Evolutionary conservation across 35 echinoderm and acorn worm species (phyloP), one percentile per base, ranked within the genome.

Genomic region (Hemicentrotus pulcherrimus): DNA sequence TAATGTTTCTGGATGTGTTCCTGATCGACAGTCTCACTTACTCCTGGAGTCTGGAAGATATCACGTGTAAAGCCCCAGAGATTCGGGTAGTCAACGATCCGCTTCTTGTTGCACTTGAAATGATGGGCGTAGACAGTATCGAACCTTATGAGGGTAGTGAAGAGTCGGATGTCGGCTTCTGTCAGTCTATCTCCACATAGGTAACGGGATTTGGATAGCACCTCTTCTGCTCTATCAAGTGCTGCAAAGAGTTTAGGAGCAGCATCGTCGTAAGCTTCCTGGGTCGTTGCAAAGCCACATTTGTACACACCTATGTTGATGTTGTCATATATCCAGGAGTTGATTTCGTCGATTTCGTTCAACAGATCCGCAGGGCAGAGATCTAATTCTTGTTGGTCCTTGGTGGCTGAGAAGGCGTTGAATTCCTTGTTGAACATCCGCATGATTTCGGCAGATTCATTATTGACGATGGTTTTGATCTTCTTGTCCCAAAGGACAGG

Each of bases 61-160:
- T 98, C 98, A 6, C 98, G 32, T 7, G 96, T 86, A 48, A 94
- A 98, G 10, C 98, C 98, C 98, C 98, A 98, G 48, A 98, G 96
- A 92, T 96, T 98, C 12, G 98, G 98, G 50, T 98, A 97, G 88
- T 98, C 98, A 50, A 98, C 86, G 6, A 98, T 96, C 9, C 98
- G 95, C 91, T 98, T 98, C 98, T 98, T 98, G 98, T 98, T 98
- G 48, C 98, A 98, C 95, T 98, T 98, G 86, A 98, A 98, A 32
- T 98, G 97, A 46, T 96, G 96, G 22, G 94, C 96, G 86, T 98
- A 98, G 70, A 98, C 97, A 0, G 94, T 96, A 86, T 98, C 97
- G 91, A 98, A 98, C 19, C 97, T 93, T 6, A 97, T 59, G 19
- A 98, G 94, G 32, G 97, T 98, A 2, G 97, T 98, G 46, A 97